Percentiles rank a stretch among this genome's conserved stretches.
These are phyloP conservation scores for Corythornis vintsioides DNA, from an alignment of 2,113 vertebrate species.

Conservation along the genomic window DNA sequence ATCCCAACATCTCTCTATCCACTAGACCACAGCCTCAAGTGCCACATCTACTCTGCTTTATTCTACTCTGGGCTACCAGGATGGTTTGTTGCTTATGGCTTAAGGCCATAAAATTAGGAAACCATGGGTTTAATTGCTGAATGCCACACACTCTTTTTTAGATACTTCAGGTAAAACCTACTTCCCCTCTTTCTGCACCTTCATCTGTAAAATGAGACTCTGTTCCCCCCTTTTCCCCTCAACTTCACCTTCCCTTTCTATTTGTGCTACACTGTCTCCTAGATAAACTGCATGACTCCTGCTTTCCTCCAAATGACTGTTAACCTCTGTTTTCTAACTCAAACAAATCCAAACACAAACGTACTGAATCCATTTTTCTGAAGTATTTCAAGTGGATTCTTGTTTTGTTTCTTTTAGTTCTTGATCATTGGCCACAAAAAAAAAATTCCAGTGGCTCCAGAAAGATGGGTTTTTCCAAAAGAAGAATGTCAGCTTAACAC, in stretches of 20 bases:
- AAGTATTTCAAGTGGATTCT: constrained; percentile 42
- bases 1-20: no score
- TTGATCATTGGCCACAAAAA: constrained; percentile 51
- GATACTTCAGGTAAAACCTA: neutral
- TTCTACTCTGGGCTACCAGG: no score
- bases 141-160: neutral
- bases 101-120: neutral
- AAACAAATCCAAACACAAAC: constrained; percentile 38
- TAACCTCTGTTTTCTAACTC: neutral
- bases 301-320: neutral
- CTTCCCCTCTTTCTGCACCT: neutral
- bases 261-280: neutral
- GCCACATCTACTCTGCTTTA: no score
- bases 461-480: constrained; percentile 51
- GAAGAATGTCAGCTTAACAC: constrained; percentile 70
- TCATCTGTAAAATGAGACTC: neutral
- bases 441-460: constrained; percentile 57
- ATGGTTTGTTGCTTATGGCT: fast-evolving
- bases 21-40: no score
- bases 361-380: constrained; percentile 30
- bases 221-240: neutral
- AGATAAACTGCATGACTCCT: neutral
- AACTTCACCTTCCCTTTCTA: neutral
- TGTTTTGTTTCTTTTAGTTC: constrained; percentile 37
- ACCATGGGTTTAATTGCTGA: neutral